Conservation (phyloP, 2,113 vertebrate species). For the Cyprinodon tularosa region DNA sequence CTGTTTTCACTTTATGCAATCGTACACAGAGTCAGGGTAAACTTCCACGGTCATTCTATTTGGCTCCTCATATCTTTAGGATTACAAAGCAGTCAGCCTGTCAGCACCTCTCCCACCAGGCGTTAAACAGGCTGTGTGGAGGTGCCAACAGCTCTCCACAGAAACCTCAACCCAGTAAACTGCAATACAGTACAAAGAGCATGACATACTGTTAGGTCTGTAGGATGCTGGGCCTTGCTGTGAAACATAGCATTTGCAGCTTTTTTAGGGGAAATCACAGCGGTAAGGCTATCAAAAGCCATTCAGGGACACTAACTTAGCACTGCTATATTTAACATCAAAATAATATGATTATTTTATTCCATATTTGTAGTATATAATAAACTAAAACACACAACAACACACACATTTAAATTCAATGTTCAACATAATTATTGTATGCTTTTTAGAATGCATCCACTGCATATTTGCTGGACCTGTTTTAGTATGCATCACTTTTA, state of each 20-base stretch:
- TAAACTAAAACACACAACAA: background rate
- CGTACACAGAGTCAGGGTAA: background rate
- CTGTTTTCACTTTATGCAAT: background rate
- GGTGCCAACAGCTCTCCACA: slow-evolving; percentile 69
- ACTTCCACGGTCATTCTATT: slow-evolving; percentile 43
- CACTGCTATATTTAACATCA: background rate
- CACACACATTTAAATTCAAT: background rate
- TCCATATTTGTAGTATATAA: background rate
- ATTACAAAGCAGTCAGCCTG: slow-evolving; percentile 66
- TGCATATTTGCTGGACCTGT: no score
- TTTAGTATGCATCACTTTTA: no score
- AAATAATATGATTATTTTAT: background rate
- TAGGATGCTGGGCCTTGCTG: slow-evolving; percentile 19
- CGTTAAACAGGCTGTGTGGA: slow-evolving; percentile 71
- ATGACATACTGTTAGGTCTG: slow-evolving; percentile 48
- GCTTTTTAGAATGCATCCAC: background rate
- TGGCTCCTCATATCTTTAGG: slow-evolving; percentile 63
- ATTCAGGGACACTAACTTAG: background rate
- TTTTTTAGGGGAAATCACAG: background rate
- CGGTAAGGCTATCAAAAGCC: background rate
- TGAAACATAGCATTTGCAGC: slow-evolving; percentile 2
- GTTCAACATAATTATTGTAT: background rate
- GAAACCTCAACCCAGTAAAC: slow-evolving; percentile 42
- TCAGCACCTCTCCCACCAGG: slow-evolving; percentile 77
- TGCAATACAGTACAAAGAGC: slow-evolving; percentile 48